Base-by-base conservation (phyloP, 2,113 vertebrate species). In the Ellobius talpinus region DNA sequence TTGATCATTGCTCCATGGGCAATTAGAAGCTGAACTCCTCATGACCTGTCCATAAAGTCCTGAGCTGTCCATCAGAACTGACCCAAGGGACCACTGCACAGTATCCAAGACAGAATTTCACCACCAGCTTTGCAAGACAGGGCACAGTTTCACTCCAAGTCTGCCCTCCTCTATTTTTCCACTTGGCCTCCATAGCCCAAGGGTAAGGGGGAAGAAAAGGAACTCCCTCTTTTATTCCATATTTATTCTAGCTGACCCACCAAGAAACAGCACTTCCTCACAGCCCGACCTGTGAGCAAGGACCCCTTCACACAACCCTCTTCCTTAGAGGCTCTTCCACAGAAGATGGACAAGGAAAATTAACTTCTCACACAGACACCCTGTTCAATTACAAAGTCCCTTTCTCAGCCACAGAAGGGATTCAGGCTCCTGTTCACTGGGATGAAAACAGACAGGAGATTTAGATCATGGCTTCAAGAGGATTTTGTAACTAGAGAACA, bases 1-100 rank as follows among this genome's bases (percentile, higher is more conserved):
- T 91, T 94, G 84, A 36, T 73, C 29, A 72, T 23, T 66, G 47
- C 65, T 93, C 58, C 84, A 84, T 65, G 39, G 77, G 73, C 92
- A 95, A 96, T 63, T 52, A 79, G 77, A 68, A 96, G 92, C 72
- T 95, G 91, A 97, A 96, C 92, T 97, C 87, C 31, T 70, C 52
- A 36, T 89, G 95, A 94, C 92, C 96, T 78, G 74, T 36, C 91
- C 63, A 90, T 17, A 55, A 81, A 89, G 68, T 39, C 45, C 7
- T 55, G 52, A 39, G 45, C 58, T 85, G 87, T 61, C 85, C 76
- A 39, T 19, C 24, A 47, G 52, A 39, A 85, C 11, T 21, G 65
- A 92, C 90, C 76, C 90, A 65, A 0, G 23, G 45, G 87, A 45
- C 29, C n/a, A 26, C 5, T 36, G 68, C 58, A 31, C 16, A 91